Evolutionary conservation across 2,797 vertebrate genomes (phyloP), one percentile per base, ranked within the genome.

Genomic region (Gambelia wislizenii): DNA sequence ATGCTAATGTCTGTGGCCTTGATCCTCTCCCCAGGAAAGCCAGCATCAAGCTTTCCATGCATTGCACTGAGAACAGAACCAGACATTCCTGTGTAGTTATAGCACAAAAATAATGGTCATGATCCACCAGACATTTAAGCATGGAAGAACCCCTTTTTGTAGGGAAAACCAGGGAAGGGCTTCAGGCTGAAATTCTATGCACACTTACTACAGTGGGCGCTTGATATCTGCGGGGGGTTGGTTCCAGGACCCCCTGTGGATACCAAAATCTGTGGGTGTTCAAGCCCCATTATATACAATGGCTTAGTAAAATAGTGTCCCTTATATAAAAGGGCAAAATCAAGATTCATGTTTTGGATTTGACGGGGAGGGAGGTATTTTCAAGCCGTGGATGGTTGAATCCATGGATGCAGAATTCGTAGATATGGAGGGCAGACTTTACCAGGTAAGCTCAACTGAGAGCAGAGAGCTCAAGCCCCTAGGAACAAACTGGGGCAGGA

Each of bases 1-100:
- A 94, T 92, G 92, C 94, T 82, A 88, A 89, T 94, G 86, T 89
- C 79, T 0, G 42, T 75, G 39, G 36, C 87, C 47, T 72, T 30
- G 4, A 88, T 92, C 92, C 76, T 90, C n/a, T 92, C 89, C 72
- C 79, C 92, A 56, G 27, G 79, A 89, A 84, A 82, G 82, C 7
- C 75, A 79, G 33, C 92, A 91, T 89, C 83, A 80, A 89, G 85
- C 89, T 7, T 74, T 56, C 72, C n/a, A 69, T 8, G 0, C 5
- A 83, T 13, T 90, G 61, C 49, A 33, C 1, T 42, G 49, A 36
- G n/a, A 76, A 75, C 22, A 74, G 61, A 83, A 47, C 2, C 13
- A 49, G n/a, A 16, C 39, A 42, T 36, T 86, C 54, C 36, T 27
- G 27, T 83, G 59, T 56, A 6, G 72, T 27, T 33, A 2, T 2